Conservation (phyloP, 35 echinoderm and acorn worm genomes). For the Strongylocentrotus purpuratus region DNA sequence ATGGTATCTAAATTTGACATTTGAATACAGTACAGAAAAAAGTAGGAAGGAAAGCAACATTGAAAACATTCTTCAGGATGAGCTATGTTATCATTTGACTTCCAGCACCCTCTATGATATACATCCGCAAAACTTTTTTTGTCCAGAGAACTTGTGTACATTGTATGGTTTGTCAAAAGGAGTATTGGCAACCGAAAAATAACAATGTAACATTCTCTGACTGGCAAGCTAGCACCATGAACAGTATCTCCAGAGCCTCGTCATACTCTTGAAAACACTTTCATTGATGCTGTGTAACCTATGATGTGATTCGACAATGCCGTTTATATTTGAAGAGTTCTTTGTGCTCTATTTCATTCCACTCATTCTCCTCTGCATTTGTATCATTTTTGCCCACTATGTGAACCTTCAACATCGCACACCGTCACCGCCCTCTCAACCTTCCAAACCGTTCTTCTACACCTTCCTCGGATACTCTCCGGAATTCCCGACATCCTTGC, state of each 20-base stretch:
- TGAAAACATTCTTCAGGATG: too few species aligned
- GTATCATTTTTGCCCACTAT: slow-evolving; percentile 40
- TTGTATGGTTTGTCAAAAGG: neutral
- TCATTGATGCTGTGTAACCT: slow-evolving; percentile 4
- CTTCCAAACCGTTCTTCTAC: slow-evolving; percentile 25
- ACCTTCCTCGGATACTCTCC: neutral
- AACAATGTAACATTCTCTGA: neutral
- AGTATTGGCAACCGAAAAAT: neutral
- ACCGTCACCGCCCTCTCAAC: neutral
- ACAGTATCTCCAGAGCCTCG: neutral
- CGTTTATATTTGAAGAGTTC: slow-evolving; percentile 22
- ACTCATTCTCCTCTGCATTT: slow-evolving; percentile 38
- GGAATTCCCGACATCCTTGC: neutral
- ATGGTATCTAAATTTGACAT: too few species aligned
- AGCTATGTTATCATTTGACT: neutral
- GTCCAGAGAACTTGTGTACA: neutral
- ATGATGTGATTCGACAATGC: neutral
- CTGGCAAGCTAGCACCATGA: neutral
- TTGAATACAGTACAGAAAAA: too few species aligned
- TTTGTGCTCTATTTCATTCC: slow-evolving; percentile 29
- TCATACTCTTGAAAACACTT: slow-evolving; percentile 12
- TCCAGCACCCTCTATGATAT: neutral
- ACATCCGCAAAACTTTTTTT: neutral
- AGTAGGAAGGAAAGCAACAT: too few species aligned
- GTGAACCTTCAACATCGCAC: slow-evolving; percentile 12